Evolutionary conservation across 2,888 invertebrate species (phyloP).

Genomic region (Patella depressa): DNA sequence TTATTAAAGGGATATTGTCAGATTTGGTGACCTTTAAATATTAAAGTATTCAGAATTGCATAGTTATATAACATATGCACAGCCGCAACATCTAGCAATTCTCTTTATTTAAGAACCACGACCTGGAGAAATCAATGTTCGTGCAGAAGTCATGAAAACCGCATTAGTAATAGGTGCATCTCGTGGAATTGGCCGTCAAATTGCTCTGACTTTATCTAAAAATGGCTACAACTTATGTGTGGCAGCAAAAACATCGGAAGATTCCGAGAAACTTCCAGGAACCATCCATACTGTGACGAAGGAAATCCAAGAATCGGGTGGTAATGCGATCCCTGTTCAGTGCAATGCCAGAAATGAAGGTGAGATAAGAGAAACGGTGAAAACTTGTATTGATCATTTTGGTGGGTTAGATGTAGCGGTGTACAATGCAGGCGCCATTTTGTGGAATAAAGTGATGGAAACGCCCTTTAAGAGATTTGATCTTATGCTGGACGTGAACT

Average conservation of each 20-base stretch:
- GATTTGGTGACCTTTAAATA: too few relatives aligned
- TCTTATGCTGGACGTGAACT: slow-evolving; percentile 59
- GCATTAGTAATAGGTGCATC: slow-evolving; percentile 60
- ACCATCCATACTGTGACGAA: slow-evolving; percentile 50
- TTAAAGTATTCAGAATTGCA: too few relatives aligned
- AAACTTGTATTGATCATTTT: slow-evolving; percentile 74
- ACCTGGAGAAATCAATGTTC: too few relatives aligned
- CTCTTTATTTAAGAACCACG: too few relatives aligned
- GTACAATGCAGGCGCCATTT: slow-evolving; percentile 85
- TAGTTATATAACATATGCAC: too few relatives aligned
- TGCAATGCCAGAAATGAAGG: slow-evolving; percentile 54
- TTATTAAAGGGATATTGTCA: too few relatives aligned
- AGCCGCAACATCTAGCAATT: too few relatives aligned
- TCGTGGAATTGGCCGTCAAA: slow-evolving; percentile 60
- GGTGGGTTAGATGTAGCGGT: slow-evolving; percentile 83
- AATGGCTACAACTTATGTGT: slow-evolving; percentile 57
- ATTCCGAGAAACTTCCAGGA: slow-evolving; percentile 48
- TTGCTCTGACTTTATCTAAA: slow-evolving; percentile 49
- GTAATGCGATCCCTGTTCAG: slow-evolving; percentile 47
- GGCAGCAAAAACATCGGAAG: slow-evolving; percentile 55
- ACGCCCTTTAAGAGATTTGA: slow-evolving; percentile 58
- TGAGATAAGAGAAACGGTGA: slow-evolving; percentile 47
- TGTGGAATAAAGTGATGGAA: slow-evolving; percentile 71
- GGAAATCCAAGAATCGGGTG: slow-evolving; percentile 50
- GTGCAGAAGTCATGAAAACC: slow-evolving; percentile 36